Evolutionary conservation across 2,888 invertebrate genomes (phyloP), one percentile per base, ranked within the genome.

Genomic region (Timandra comae): DNA sequence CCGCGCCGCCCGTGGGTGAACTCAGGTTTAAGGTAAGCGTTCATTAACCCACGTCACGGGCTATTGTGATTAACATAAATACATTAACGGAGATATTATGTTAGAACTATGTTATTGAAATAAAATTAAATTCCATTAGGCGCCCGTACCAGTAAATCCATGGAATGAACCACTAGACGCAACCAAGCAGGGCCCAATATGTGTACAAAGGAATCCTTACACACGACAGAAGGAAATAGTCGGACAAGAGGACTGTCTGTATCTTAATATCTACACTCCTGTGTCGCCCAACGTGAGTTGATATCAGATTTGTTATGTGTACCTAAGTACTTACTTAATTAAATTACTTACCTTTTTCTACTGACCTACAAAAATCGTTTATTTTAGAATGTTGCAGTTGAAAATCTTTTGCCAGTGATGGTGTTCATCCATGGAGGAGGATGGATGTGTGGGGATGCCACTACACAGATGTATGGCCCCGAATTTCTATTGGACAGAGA

Each of bases 221-320:
- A 78, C 87, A 1, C 84, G 91, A 12, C 88, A 91, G 41, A 71
- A 87, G 27, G 75, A 87, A 11, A 87, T 93, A 23, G 88, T 89
- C 27, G 94, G 94, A 0, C 87, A 84, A 41, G 96, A 96, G 70
- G 94, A 96, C 68, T 96, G 96, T 56, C 85, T 96, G 2, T 95
- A 93, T 46, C 75, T 96, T 3, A 96, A 96, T 82, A 86, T 89
- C 2, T 89, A 88, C 41, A 73, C 86, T 4, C 89, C 89, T 31
- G 63, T 68, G 45, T 71, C 40, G 8, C 47, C 46, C 26, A 64
- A 75, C 48, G 81, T 80, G 46, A 53, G 67, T 63, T 46, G 4
- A 12, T 24, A 29, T 22, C 10, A 10, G 7, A 19, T 12, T 26
- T 12, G 8, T 34, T 9, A 2, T n/a, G 9, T 8, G 3, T 10